Evolutionary conservation across 2,888 invertebrate genomes (phyloP), one percentile per base, ranked within the genome.

Genomic region (Lasioglossum marginatum): DNA sequence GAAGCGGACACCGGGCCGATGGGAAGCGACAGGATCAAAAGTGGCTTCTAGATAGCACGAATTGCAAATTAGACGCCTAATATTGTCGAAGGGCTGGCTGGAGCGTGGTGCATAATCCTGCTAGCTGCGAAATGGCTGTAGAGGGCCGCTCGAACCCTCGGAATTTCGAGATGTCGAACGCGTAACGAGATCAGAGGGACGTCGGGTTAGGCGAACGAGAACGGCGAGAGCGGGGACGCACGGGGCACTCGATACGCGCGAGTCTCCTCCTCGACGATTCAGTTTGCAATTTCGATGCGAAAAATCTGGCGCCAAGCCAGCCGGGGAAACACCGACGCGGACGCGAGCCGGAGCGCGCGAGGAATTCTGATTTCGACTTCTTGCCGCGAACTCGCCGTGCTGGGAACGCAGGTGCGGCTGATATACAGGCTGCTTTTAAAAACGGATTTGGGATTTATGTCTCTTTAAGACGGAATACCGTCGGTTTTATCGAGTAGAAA

Each of bases 61-160:
- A 91, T 91, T 91, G 91, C 91, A 91, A 91, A 91, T 91, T 87
- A 86, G 87, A 81, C 82, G 81, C 60, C 78, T 88, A 86, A 88
- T 83, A 87, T 89, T 82, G 77, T 77, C 83, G 81, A 83, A 79
- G 82, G 87, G 80, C 72, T 57, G 66, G 75, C 43, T 72, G 76
- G 75, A 37, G 63, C 79, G 71, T 75, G 83, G 85, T 85, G 91
- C 85, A 89, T 91, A 89, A 91, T 90, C 48, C 75, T 16, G 34
- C 57, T 52, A 43, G 78, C 71, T 63, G 45, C 48, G 66, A 70
- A 27, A 68, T 23, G 48, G 34, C 45, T 27, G 60, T 52, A n/a
- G 70, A 71, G 71, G n/a, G 48, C 48, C 16, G n/a, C 45, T 23
- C 72, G 31, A 8, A 8, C 77, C 37, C 34, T 6, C 27, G 37